Percentiles rank a stretch among this genome's conserved stretches.
phyloP scores from a whole-genome alignment of 2,888 invertebrate species.

The Pherbina coryleti region DNA sequence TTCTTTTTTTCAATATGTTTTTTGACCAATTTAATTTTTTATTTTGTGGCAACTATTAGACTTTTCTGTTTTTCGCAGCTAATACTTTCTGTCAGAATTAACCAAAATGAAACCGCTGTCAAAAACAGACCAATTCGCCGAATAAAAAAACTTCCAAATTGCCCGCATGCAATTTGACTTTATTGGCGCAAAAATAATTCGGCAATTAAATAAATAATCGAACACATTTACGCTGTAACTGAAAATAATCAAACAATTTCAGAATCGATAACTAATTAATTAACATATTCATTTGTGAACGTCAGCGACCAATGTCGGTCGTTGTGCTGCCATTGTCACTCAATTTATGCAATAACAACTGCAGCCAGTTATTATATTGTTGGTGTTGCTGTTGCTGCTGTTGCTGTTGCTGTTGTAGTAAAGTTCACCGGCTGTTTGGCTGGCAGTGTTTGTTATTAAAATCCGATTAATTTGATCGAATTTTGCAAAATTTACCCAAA shows the following conservation, averaged over 20 bases:
- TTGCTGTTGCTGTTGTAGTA: neutral
- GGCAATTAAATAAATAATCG: neutral
- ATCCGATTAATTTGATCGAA: constrained; percentile 24
- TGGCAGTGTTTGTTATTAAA: constrained; percentile 8
- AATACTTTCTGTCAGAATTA: neutral
- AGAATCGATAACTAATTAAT: constrained; percentile 14
- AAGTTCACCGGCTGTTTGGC: neutral
- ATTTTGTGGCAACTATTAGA: too few relatives aligned
- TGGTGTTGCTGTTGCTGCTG: neutral
- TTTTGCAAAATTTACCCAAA: constrained; percentile 19
- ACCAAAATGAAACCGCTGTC: neutral
- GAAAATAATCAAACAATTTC: constrained; percentile 18
- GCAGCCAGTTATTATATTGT: neutral
- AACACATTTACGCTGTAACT: neutral
- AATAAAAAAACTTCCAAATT: neutral
- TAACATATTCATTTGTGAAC: constrained; percentile 10
- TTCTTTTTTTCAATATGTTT: too few relatives aligned
- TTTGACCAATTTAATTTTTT: too few relatives aligned
- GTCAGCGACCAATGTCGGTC: neutral
- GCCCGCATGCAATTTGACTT: neutral
- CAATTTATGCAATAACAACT: neutral
- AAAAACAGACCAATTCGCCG: neutral
- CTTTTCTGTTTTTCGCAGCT: too few relatives aligned
- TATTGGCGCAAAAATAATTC: neutral
- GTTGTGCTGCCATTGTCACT: neutral